Percentiles rank a stretch among this genome's conserved stretches.
Evolutionary conservation across 2,888 invertebrate species (phyloP).

Genomic region (Terebella lapidaria): DNA sequence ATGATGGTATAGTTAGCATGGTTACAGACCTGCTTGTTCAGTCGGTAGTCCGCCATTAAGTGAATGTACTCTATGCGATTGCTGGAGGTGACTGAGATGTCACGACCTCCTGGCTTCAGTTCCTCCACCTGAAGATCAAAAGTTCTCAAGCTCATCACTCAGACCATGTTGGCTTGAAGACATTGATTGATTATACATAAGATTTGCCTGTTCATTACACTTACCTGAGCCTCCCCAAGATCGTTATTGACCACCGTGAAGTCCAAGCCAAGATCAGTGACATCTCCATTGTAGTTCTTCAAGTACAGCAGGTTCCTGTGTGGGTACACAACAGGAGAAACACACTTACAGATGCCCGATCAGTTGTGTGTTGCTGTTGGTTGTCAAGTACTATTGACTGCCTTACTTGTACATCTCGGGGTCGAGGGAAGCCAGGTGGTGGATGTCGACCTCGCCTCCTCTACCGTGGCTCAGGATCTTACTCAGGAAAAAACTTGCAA

Average conservation of each 20-base stretch:
- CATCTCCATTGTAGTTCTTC: constrained; percentile 79
- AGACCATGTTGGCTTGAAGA: too few relatives aligned
- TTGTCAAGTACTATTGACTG: not conserved
- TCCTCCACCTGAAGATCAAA: constrained; percentile 65
- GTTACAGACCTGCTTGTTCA: constrained; percentile 70
- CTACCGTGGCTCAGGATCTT: constrained; percentile 63
- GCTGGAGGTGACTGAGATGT: constrained; percentile 82
- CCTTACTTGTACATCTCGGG: constrained; percentile 72
- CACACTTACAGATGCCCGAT: not conserved
- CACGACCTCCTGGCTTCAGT: constrained; percentile 81
- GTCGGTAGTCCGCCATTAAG: constrained; percentile 88
- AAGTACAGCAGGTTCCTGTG: constrained; percentile 77
- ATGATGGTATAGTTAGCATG: not conserved
- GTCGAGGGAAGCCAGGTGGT: constrained; percentile 89
- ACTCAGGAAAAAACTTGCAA: constrained; percentile 92
- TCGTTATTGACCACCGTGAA: constrained; percentile 84
- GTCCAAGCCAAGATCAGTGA: constrained; percentile 77
- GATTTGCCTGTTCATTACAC: too few relatives aligned
- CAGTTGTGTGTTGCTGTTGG: not conserved
- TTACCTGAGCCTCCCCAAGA: constrained; percentile 20
- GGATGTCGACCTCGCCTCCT: constrained; percentile 76
- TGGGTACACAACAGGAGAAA: constrained; percentile 8
- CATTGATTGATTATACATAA: too few relatives aligned
- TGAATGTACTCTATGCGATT: constrained; percentile 97
- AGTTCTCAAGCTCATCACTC: too few relatives aligned